Percentiles rank a stretch among this genome's conserved stretches.
Evolutionary conservation across 2,113 vertebrate genomes (phyloP).

Genomic region (Taurulus bubalis): DNA sequence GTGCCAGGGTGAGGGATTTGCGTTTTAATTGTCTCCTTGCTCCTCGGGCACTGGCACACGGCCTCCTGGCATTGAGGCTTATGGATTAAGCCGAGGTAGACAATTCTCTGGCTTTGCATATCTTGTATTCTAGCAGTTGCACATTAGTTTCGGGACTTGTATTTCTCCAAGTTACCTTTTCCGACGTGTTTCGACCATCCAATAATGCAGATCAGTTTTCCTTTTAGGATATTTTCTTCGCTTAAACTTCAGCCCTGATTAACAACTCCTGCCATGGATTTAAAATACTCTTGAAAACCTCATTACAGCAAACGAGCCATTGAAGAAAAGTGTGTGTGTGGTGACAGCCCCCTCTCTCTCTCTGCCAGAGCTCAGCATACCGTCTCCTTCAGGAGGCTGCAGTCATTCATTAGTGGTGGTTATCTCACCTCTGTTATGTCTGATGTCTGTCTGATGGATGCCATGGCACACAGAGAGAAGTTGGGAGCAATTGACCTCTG

Average conservation of each 20-base stretch:
- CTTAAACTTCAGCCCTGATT: background rate
- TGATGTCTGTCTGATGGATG: background rate
- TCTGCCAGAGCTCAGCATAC: background rate
- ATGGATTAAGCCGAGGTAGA: slow-evolving; percentile 58
- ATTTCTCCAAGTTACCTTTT: slow-evolving; percentile 25
- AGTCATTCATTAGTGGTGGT: background rate
- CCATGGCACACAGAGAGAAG: background rate
- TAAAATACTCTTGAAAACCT: background rate
- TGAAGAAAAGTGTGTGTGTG: background rate
- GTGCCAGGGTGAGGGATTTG: slow-evolving; percentile 54
- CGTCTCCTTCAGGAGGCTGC: background rate
- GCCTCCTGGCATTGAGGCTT: slow-evolving; percentile 41
- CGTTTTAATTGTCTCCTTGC: slow-evolving; percentile 64
- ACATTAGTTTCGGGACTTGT: slow-evolving; percentile 28
- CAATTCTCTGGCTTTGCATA: slow-evolving; percentile 57
- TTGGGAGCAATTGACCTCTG: background rate
- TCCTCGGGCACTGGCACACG: slow-evolving; percentile 43
- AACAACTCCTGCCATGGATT: background rate
- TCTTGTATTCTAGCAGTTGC: slow-evolving; percentile 44
- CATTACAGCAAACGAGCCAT: background rate
- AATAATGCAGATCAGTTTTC: background rate
- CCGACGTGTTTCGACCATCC: background rate
- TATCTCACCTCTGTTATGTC: background rate
- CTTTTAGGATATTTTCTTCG: background rate
- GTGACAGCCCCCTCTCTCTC: background rate